Conservation (phyloP, 2,797 vertebrate species). For the Hylomyscus alleni region DNA sequence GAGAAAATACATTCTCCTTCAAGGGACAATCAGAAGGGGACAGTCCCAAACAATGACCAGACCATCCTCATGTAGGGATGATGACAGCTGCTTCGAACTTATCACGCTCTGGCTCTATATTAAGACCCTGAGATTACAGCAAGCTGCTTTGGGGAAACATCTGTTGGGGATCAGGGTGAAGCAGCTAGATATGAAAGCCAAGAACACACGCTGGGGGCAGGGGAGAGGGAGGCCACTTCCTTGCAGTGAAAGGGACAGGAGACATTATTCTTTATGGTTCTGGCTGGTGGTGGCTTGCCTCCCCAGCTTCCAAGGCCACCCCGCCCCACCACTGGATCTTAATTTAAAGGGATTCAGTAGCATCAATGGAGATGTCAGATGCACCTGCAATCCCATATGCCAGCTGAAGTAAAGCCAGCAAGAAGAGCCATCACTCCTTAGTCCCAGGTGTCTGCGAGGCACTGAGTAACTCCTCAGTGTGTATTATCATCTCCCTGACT, state of each 20-base stretch:
- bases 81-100: conserved; percentile 90
- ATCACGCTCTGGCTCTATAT: conserved; percentile 89
- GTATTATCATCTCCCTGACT: not conserved
- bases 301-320: not conserved
- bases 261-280: not conserved
- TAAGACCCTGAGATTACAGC: conserved; percentile 90
- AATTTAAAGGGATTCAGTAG: not conserved
- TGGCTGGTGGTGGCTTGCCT: not conserved
- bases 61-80: conserved; percentile 82
- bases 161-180: conserved; percentile 87
- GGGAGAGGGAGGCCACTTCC: not conserved
- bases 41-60: conserved; percentile 90
- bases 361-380: not conserved
- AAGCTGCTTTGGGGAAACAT: conserved; percentile 88
- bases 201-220: conserved; percentile 64
- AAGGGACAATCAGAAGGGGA: conserved; percentile 87
- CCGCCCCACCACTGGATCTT: not conserved
- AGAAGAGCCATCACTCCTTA: not conserved
- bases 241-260: not conserved
- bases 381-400: not conserved
- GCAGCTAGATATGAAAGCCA: conserved; percentile 75
- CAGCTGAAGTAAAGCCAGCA: not conserved
- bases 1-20: conserved; percentile 86
- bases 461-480: accelerated
- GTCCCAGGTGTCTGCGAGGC: not conserved